These are phyloP conservation scores for Drosophila phalerata DNA, from an alignment of 2,888 invertebrate species.

Conservation along the genomic window DNA sequence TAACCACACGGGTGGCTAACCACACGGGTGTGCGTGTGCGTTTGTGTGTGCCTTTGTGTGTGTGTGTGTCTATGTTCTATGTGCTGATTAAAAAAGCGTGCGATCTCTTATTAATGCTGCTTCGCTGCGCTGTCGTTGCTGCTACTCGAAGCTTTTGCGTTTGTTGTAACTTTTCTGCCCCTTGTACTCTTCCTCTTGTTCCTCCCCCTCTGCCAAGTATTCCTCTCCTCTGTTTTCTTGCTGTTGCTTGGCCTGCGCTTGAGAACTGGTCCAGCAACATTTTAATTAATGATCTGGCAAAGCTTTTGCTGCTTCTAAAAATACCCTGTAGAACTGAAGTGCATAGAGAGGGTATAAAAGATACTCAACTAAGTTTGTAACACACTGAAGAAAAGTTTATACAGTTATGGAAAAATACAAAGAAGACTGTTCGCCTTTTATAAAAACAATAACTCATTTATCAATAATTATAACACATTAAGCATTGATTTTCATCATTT, in stretches of 20 bases:
- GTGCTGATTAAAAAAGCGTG: conserved; percentile 67
- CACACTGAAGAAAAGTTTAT: not conserved
- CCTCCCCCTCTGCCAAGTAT: not conserved
- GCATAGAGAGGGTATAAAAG: not conserved
- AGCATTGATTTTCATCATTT: no score
- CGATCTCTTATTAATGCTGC: conserved; percentile 65
- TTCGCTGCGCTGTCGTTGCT: conserved; percentile 36
- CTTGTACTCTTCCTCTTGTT: no score
- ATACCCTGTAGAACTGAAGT: conserved; percentile 31
- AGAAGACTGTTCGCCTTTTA: no score
- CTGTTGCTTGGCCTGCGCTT: conserved; percentile 41
- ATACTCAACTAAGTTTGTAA: not conserved
- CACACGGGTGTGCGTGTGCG: conserved; percentile 1
- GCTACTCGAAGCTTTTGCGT: conserved; percentile 43
- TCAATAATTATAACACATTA: no score
- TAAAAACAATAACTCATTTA: no score
- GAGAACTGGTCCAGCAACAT: conserved; percentile 80
- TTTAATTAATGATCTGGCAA: conserved; percentile 77
- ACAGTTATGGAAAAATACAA: no score
- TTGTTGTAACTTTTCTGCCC: conserved; percentile 61
- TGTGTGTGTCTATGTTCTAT: conserved; percentile 49
- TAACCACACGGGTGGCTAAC: no score
- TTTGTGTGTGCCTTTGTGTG: no score
- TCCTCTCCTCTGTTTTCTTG: not conserved
- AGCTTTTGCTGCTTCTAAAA: conserved; percentile 37